phyloP scores from a whole-genome alignment of 92 coral and sea anemone species.

The Plumapathes pennacea region DNA sequence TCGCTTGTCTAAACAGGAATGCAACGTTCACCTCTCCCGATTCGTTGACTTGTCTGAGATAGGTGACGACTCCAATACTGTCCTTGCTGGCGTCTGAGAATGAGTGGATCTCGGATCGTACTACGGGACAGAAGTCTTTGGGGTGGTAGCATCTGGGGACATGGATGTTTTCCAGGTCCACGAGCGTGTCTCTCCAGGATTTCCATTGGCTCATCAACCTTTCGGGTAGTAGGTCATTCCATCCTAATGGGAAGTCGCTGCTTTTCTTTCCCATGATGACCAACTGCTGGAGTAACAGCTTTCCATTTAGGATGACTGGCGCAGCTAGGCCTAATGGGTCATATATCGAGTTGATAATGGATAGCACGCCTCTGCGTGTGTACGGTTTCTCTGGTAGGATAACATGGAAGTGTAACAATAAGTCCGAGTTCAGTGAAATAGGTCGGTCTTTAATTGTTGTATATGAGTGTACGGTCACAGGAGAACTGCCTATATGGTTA shows the following conservation, averaged over 20 bases:
- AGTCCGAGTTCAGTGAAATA: too few species aligned
- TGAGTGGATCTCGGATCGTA: slow-evolving; percentile 16
- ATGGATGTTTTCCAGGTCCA: neutral
- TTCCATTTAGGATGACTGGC: neutral
- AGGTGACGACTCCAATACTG: slow-evolving; percentile 4
- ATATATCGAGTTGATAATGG: too few species aligned
- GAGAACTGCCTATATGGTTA: too few species aligned
- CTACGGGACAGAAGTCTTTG: slow-evolving; percentile 6
- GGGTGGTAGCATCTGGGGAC: slow-evolving; percentile 19
- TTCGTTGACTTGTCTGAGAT: slow-evolving; percentile 9
- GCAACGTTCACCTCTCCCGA: neutral
- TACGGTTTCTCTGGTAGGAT: too few species aligned
- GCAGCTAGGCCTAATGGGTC: too few species aligned
- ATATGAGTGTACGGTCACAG: too few species aligned
- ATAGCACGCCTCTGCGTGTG: too few species aligned
- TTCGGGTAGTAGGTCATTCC: slow-evolving; percentile 34
- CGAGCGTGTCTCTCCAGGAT: slow-evolving; percentile 11
- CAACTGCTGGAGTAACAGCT: neutral
- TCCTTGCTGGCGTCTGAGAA: slow-evolving; percentile 23
- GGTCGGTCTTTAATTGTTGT: too few species aligned
- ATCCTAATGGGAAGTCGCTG: slow-evolving; percentile 16
- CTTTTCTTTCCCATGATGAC: slow-evolving; percentile 6
- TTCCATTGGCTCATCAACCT: slow-evolving; percentile 11
- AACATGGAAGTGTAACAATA: too few species aligned
- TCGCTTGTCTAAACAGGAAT: slow-evolving; percentile 14